Percentiles rank a stretch among this genome's conserved stretches.
These are phyloP conservation scores for Brachymystax lenok DNA, from an alignment of 2,797 vertebrate species.

Conservation along the genomic window DNA sequence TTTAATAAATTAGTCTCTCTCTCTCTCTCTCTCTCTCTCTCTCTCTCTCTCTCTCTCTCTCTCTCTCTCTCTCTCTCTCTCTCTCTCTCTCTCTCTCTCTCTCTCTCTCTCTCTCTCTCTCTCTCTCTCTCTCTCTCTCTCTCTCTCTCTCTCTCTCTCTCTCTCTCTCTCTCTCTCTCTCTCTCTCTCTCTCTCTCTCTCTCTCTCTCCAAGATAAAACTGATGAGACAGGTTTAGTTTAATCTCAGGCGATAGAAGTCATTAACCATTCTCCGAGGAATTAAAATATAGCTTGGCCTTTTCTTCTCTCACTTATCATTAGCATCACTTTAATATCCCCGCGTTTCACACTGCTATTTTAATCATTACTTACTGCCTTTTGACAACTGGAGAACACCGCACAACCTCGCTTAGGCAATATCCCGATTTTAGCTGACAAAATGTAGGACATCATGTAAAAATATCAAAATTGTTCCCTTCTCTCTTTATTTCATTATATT, in stretches of 20 bases:
- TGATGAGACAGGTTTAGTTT: conserved; percentile 99
- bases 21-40: conserved; percentile 87
- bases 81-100: conserved; percentile 92
- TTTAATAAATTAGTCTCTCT: conserved; percentile 99
- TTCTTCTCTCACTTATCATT: conserved; percentile 99
- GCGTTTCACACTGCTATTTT: conserved; percentile 99
- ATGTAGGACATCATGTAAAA: conserved; percentile 99
- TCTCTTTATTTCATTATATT: conserved; percentile 61
- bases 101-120: conserved; percentile 90
- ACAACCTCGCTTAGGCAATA: conserved; percentile 99
- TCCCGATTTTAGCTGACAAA: conserved; percentile 99
- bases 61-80: conserved; percentile 90
- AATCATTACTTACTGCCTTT: conserved; percentile 99
- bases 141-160: conserved; percentile 90
- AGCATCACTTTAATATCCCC: conserved; percentile 99
- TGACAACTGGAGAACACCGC: conserved; percentile 99
- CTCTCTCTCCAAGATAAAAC: conserved; percentile 97
- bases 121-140: conserved; percentile 92
- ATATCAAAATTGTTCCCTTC: conserved; percentile 94
- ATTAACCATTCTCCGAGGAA: conserved; percentile 99
- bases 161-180: conserved; percentile 92
- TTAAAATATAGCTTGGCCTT: conserved; percentile 99
- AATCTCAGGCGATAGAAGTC: conserved; percentile 99
- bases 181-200: conserved; percentile 90
- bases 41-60: conserved; percentile 92